These are phyloP conservation scores for Petrolisthes cinctipes DNA, from an alignment of 2,888 invertebrate genomes.

Conservation along the genomic window DNA sequence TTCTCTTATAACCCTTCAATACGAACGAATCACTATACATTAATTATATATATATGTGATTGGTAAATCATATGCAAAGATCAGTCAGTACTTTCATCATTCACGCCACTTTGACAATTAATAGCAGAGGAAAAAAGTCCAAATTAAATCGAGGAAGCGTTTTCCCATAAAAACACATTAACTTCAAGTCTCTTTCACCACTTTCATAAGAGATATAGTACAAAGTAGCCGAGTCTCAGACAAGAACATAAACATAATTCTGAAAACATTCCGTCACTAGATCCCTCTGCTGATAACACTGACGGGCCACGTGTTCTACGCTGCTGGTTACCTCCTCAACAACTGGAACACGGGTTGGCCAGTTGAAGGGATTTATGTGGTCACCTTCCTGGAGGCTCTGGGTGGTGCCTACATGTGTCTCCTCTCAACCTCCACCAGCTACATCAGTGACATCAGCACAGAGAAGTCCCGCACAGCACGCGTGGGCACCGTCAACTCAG, in stretches of 20 bases:
- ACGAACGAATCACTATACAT: background rate
- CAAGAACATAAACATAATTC: too few relatives aligned
- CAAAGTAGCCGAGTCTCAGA: too few relatives aligned
- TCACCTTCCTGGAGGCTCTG: constrained; percentile 69
- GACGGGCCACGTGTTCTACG: constrained; percentile 36
- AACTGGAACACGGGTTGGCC: constrained; percentile 42
- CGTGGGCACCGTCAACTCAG: constrained; percentile 74
- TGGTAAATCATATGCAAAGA: too few relatives aligned
- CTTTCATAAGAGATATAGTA: too few relatives aligned
- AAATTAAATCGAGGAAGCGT: too few relatives aligned
- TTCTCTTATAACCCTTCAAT: background rate
- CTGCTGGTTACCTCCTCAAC: constrained; percentile 39
- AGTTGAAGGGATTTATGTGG: constrained; percentile 42
- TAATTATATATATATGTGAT: too few relatives aligned
- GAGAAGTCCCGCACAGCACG: constrained; percentile 76
- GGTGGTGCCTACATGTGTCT: constrained; percentile 74
- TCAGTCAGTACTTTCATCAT: too few relatives aligned
- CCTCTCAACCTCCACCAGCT: constrained; percentile 67
- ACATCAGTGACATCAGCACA: constrained; percentile 69
- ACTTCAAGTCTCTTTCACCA: too few relatives aligned
- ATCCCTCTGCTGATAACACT: constrained; percentile 41
- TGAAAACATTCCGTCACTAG: constrained; percentile 39
- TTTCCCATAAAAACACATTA: too few relatives aligned
- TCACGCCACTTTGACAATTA: too few relatives aligned
- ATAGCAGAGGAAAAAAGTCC: too few relatives aligned